Evolutionary conservation across 2,888 invertebrate species (phyloP), one percentile per base, ranked within the genome.

Genomic region (Halictus ligatus): DNA sequence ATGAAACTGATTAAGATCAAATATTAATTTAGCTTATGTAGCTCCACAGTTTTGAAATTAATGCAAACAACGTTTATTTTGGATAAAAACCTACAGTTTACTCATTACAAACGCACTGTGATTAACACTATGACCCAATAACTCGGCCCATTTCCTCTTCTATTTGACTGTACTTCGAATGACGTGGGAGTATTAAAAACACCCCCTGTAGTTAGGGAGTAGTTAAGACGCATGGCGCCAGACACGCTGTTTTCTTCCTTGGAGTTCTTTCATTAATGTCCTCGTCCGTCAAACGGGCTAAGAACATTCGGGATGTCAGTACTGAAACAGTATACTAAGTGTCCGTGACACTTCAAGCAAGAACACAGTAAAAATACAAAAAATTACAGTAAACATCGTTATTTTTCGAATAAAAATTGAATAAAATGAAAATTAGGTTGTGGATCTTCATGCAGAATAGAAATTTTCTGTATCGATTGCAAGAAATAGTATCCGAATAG

Each of bases 191-290:
- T 64, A 75, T 80, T 77, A 86, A 79, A 71, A 81, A 74, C 80
- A 88, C 72, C 78, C 75, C 50, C 77, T 77, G 58, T 64, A 75
- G 74, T 80, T 80, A 80, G 69, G 75, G 58, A 29, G 67, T 48
- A 15, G 48, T 50, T 46, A 12, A 35, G 77, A 46, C 35, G 35
- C 75, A 40, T 73, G 81, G 81, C 86, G 85, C 85, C 85, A 88
- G 43, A 60, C 46, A 40, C n/a, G n/a, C 35, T 73, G 50, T 60
- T 79, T 43, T 58, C 13, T n/a, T 46, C 71, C 69, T 58, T 29
- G 73, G 73, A 29, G 48, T 15, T 72, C 2, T 46, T 50, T 50
- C 48, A 48, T 73, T 48, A 73, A 73, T 2, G 73, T 18, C 29
- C 50, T 7, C 48, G 48, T 48, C 7, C 18, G 29, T 18, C 10